Percentiles rank a stretch among this genome's conserved stretches.
Conservation (phyloP, 30 jellyfish, hydroid and myxozoan species). For the Calvadosia cruxmelitensis region DNA sequence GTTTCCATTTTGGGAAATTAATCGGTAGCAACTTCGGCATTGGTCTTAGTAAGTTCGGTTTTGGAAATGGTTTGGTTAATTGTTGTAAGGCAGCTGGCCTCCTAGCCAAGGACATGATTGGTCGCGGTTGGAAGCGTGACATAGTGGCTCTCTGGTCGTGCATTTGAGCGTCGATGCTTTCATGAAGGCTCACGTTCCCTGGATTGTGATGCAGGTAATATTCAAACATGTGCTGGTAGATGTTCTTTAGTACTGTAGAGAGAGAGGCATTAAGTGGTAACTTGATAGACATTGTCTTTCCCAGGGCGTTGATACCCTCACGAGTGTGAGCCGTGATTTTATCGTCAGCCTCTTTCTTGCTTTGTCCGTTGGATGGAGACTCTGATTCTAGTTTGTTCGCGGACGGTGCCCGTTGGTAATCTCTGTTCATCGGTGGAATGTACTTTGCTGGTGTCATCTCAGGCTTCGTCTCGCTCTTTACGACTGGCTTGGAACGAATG, state of each 20-base stretch:
- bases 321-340: not conserved
- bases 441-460: slow-evolving; percentile 14
- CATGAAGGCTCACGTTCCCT: slow-evolving; percentile 9
- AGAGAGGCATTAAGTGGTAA: slow-evolving; percentile 87
- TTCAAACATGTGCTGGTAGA: slow-evolving; percentile 87
- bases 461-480: slow-evolving; percentile 10
- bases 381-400: not conserved
- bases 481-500: not conserved
- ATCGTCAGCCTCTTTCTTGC: not conserved
- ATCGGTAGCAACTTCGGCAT: not conserved
- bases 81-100: not conserved
- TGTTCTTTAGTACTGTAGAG: slow-evolving; percentile 81
- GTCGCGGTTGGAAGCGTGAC: not conserved
- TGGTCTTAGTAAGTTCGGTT: not conserved
- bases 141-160: not conserved
- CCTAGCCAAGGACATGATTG: not conserved
- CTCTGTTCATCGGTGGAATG: slow-evolving; percentile 41
- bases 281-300: slow-evolving; percentile 45
- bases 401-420: slow-evolving; percentile 30
- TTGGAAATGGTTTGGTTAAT: not conserved
- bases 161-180: not conserved
- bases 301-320: not conserved
- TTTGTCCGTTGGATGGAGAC: not conserved
- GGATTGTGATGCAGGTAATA: slow-evolving; percentile 70
- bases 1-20: not conserved